These are phyloP conservation scores for Spodoptera frugiperda DNA, from an alignment of 1,140 invertebrate species.

Conservation along the genomic window DNA sequence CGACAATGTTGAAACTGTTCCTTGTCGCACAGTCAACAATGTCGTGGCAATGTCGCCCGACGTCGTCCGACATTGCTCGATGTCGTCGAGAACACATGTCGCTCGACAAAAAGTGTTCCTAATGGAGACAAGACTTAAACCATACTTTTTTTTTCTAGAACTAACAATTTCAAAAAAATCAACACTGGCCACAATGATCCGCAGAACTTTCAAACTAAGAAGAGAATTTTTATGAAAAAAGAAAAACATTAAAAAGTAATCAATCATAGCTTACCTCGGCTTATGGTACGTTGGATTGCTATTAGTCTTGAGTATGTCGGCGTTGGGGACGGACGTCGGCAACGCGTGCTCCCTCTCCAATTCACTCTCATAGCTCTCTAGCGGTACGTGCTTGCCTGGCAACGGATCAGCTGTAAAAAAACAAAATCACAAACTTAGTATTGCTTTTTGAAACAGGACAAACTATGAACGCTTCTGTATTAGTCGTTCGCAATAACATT, in stretches of 20 bases:
- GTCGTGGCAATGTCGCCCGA: too few relatives aligned
- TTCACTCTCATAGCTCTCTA: conserved; percentile 88
- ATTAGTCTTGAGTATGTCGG: conserved; percentile 90
- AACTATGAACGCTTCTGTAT: not conserved
- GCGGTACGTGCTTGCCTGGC: conserved; percentile 84
- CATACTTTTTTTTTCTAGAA: too few relatives aligned
- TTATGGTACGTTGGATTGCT: conserved; percentile 90
- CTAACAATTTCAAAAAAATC: too few relatives aligned
- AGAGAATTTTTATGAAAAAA: not conserved
- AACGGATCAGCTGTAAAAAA: conserved; percentile 81
- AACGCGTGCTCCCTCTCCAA: conserved; percentile 89
- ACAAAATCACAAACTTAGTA: not conserved
- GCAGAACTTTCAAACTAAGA: too few relatives aligned
- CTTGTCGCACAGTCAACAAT: too few relatives aligned
- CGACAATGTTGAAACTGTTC: too few relatives aligned
- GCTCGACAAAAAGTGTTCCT: too few relatives aligned
- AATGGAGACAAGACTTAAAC: too few relatives aligned
- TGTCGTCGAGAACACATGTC: too few relatives aligned
- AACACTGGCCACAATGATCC: too few relatives aligned
- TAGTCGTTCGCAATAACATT: too few relatives aligned
- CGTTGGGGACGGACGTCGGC: conserved; percentile 90
- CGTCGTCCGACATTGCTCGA: too few relatives aligned
- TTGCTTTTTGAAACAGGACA: not conserved
- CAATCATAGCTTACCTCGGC: conserved; percentile 83
- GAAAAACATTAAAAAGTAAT: conserved; percentile 8